phyloP scores from a whole-genome alignment of 2,797 vertebrate genomes.

The Ataeniobius toweri region DNA sequence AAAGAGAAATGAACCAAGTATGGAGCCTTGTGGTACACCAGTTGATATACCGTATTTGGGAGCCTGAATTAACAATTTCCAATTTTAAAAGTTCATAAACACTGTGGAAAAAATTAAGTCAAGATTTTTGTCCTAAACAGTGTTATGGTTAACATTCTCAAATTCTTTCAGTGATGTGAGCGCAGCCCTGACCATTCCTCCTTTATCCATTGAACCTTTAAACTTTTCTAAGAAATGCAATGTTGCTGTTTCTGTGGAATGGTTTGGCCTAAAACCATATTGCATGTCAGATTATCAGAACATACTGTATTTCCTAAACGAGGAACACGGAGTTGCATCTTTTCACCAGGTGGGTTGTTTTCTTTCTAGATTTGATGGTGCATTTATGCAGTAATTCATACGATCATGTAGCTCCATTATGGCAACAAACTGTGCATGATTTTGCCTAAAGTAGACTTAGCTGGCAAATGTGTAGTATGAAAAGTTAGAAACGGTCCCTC shows the following conservation, averaged over 20 bases:
- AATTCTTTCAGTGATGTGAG: not conserved
- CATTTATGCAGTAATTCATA: slow-evolving; percentile 4
- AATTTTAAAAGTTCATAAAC: not conserved
- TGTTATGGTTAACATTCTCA: not conserved
- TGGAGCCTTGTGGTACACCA: not conserved
- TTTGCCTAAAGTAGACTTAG: slow-evolving; percentile 17
- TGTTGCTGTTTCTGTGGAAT: not conserved
- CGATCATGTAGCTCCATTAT: slow-evolving; percentile 15
- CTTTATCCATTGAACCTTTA: not conserved
- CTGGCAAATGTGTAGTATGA: slow-evolving; percentile 35
- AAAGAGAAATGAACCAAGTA: not conserved
- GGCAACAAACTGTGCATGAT: slow-evolving; percentile 10
- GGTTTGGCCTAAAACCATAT: not conserved
- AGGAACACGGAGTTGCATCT: not conserved
- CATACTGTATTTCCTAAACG: slow-evolving; percentile 18
- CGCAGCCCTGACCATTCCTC: not conserved
- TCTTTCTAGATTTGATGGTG: not conserved
- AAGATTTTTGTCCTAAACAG: not conserved
- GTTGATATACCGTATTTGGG: not conserved
- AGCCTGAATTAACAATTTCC: not conserved
- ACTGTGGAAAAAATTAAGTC: not conserved
- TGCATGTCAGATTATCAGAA: not conserved
- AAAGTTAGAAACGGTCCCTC: slow-evolving; percentile 61
- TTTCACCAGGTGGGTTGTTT: not conserved
- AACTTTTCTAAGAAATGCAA: not conserved